Evolutionary conservation across 2,113 vertebrate genomes (phyloP).

Genomic region (Indicator indicator): DNA sequence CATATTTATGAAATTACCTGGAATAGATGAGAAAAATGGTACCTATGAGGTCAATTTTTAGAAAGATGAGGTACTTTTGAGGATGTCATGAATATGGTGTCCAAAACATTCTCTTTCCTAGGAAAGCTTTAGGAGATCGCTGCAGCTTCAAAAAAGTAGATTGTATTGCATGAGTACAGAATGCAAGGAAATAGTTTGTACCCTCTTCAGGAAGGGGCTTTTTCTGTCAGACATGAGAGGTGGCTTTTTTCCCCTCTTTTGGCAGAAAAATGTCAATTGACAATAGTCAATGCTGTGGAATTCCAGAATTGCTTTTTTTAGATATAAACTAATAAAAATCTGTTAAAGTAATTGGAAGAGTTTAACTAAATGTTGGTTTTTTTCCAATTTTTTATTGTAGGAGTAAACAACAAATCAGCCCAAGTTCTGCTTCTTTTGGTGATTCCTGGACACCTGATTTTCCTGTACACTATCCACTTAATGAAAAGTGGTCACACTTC

Average conservation of each 20-base stretch:
- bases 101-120: neutral
- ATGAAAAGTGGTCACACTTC: slow-evolving; percentile 97
- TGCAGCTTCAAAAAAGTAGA: neutral
- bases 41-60: neutral
- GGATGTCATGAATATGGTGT: neutral
- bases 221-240: neutral
- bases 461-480: slow-evolving; percentile 95
- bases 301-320: neutral
- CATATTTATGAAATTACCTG: neutral
- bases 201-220: neutral
- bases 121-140: neutral
- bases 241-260: neutral
- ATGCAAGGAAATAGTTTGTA: neutral
- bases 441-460: slow-evolving; percentile 93
- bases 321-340: neutral
- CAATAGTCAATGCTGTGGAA: neutral
- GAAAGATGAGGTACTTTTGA: neutral
- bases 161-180: neutral
- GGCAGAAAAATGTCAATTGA: neutral
- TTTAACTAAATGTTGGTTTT: neutral
- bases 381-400: slow-evolving; percentile 62
- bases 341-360: neutral
- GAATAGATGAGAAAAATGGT: neutral
- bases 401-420: slow-evolving; percentile 94
- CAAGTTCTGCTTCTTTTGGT: slow-evolving; percentile 92